Percentiles rank a stretch among this genome's conserved stretches.
phyloP scores from a whole-genome alignment of 1,140 invertebrate species.

The Conopomorpha cramerella region DNA sequence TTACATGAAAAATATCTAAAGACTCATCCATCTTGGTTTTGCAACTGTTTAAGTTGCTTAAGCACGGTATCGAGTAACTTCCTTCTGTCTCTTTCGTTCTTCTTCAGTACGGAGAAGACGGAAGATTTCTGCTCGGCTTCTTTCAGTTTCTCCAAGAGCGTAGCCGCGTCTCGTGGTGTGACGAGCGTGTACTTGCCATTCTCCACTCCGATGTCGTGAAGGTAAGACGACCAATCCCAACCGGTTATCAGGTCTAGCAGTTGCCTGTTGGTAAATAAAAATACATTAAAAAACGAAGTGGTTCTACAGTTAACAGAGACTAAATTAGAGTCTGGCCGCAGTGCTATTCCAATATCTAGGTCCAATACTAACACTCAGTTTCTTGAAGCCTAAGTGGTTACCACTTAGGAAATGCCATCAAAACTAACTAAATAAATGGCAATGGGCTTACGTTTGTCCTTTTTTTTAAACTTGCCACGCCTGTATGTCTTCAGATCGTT shows the following conservation, averaged over 20 bases:
- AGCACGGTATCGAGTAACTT: slow-evolving; percentile 94
- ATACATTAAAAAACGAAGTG: too few relatives aligned
- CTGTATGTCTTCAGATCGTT: too few relatives aligned
- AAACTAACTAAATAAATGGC: too few relatives aligned
- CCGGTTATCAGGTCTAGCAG: slow-evolving; percentile 91
- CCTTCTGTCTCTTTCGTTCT: slow-evolving; percentile 94
- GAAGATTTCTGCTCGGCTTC: slow-evolving; percentile 96
- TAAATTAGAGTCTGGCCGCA: too few relatives aligned
- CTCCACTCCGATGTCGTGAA: slow-evolving; percentile 93
- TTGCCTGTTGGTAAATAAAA: slow-evolving; percentile 66
- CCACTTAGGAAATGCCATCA: too few relatives aligned
- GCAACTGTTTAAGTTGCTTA: slow-evolving; percentile 88
- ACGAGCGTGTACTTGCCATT: slow-evolving; percentile 93
- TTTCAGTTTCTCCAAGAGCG: slow-evolving; percentile 92
- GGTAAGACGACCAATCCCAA: slow-evolving; percentile 97
- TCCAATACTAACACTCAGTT: too few relatives aligned
- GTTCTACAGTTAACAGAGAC: too few relatives aligned
- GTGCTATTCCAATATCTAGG: too few relatives aligned
- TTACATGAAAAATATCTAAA: too few relatives aligned
- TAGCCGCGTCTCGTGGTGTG: slow-evolving; percentile 86
- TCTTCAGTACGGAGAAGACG: slow-evolving; percentile 92
- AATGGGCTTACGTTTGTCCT: too few relatives aligned
- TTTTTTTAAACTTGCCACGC: too few relatives aligned
- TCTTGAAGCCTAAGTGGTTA: too few relatives aligned
- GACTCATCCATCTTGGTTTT: slow-evolving; percentile 61